Evolutionary conservation across 2,888 invertebrate species (phyloP).

Genomic region (Alloscopus bannaensis): DNA sequence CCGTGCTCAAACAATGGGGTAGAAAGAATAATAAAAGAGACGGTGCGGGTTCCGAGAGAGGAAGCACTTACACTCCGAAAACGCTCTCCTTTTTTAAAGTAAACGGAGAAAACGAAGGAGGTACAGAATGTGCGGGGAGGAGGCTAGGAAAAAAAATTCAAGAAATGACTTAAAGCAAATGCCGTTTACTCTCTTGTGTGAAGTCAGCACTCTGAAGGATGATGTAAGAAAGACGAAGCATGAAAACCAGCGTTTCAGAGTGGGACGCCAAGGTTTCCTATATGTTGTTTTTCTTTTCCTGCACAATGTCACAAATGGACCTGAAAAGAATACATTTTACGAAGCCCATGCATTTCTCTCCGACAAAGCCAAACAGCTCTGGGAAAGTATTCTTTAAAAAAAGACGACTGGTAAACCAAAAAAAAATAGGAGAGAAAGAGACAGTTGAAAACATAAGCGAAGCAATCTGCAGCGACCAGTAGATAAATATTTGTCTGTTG

Average conservation of each 20-base stretch:
- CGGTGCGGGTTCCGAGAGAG: too few relatives aligned
- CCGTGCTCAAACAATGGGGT: slow-evolving; percentile 53
- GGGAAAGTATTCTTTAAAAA: too few relatives aligned
- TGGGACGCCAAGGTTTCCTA: neutral
- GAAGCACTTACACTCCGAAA: too few relatives aligned
- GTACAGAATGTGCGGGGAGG: neutral
- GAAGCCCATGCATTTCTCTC: neutral
- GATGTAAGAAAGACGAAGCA: neutral
- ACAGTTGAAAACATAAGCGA: slow-evolving; percentile 15
- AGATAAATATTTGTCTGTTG: slow-evolving; percentile 66
- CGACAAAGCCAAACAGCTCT: neutral
- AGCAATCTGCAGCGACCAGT: slow-evolving; percentile 49
- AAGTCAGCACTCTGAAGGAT: neutral
- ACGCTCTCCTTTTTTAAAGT: slow-evolving; percentile 1
- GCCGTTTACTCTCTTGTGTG: neutral
- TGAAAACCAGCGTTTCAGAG: neutral
- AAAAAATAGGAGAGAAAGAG: slow-evolving; percentile 7
- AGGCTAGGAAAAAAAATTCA: slow-evolving; percentile 38
- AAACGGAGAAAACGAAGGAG: slow-evolving; percentile 3
- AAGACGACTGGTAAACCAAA: slow-evolving; percentile 15
- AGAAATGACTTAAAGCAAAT: slow-evolving; percentile 16
- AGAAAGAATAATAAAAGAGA: slow-evolving; percentile 52
- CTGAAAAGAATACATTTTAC: slow-evolving; percentile 1
- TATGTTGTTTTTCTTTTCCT: neutral
- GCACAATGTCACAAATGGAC: neutral